A percentile compares a stretch with the other conserved stretches of the same genome.
These are phyloP conservation scores for Notamacropus eugenii DNA, from an alignment of 2,797 vertebrate species.

Conservation along the genomic window DNA sequence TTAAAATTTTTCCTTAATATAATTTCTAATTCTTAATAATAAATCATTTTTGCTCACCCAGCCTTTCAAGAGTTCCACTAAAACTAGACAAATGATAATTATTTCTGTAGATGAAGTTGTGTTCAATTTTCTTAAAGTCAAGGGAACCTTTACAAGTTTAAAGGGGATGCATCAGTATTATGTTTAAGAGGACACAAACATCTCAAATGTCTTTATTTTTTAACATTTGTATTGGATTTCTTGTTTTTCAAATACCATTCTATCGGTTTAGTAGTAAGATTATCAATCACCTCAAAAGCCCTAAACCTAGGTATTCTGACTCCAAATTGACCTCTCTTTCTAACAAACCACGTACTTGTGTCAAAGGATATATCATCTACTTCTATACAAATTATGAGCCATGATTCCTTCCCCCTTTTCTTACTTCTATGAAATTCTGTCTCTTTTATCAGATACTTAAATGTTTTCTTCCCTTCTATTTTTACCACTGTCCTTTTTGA, in stretches of 20 bases:
- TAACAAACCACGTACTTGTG: no score
- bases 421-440: not conserved
- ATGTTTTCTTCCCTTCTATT: not conserved
- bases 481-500: not conserved
- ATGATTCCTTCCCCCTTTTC: not conserved
- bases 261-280: not conserved
- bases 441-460: not conserved
- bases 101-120: not conserved
- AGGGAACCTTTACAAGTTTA: not conserved
- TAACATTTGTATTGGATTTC: not conserved
- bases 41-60: conserved; percentile 9
- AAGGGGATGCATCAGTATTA: not conserved
- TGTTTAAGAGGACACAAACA: not conserved
- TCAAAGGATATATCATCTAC: not conserved
- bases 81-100: not conserved
- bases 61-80: not conserved
- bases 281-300: not conserved
- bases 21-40: conserved; percentile 61
- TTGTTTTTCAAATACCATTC: not conserved
- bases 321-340: no score
- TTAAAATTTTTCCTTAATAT: conserved; percentile 35
- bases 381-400: not conserved
- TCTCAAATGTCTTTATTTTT: not conserved
- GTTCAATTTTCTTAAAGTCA: not conserved
- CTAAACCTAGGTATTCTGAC: no score